Percentiles rank a stretch among this genome's conserved stretches.
These are phyloP conservation scores for Tachysurus vachellii DNA, from an alignment of 2,113 vertebrate species.

Conservation along the genomic window DNA sequence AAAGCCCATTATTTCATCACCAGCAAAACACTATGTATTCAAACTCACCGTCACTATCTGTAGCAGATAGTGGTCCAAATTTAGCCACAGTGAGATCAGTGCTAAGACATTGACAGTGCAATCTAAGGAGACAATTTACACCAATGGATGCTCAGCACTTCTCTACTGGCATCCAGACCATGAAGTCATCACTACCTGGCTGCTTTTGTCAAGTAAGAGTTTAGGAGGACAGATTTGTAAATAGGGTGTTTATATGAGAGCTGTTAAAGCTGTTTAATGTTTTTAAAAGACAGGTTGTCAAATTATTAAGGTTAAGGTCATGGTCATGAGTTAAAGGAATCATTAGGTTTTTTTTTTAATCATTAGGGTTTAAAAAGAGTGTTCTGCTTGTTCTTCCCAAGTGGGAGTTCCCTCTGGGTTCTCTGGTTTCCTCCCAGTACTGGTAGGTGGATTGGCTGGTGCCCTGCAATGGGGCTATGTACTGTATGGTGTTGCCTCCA, in stretches of 20 bases:
- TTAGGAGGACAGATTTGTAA: conserved; percentile 3
- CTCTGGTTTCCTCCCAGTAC: background rate
- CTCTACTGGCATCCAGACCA: conserved; percentile 3
- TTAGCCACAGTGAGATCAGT: conserved; percentile 42
- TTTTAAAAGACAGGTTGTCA: background rate
- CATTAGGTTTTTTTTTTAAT: too few species aligned
- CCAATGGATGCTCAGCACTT: conserved; percentile 31
- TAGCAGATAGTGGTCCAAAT: conserved; percentile 39
- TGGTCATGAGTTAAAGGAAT: background rate
- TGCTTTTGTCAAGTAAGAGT: conserved; percentile 9
- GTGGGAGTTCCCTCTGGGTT: background rate
- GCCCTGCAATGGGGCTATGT: background rate
- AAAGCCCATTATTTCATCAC: background rate
- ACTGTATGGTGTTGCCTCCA: background rate
- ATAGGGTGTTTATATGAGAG: background rate
- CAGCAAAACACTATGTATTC: conserved; percentile 9
- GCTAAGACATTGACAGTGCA: conserved; percentile 27
- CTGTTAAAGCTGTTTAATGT: too few species aligned
- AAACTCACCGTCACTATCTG: background rate
- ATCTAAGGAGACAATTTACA: conserved; percentile 17
- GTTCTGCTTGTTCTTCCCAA: background rate
- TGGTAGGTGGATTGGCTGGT: background rate
- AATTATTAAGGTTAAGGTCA: background rate
- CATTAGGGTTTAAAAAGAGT: too few species aligned
- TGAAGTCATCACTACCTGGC: conserved; percentile 24